Conservation (phyloP, 2,888 invertebrate genomes). For the Sphaeridia pumilis region DNA sequence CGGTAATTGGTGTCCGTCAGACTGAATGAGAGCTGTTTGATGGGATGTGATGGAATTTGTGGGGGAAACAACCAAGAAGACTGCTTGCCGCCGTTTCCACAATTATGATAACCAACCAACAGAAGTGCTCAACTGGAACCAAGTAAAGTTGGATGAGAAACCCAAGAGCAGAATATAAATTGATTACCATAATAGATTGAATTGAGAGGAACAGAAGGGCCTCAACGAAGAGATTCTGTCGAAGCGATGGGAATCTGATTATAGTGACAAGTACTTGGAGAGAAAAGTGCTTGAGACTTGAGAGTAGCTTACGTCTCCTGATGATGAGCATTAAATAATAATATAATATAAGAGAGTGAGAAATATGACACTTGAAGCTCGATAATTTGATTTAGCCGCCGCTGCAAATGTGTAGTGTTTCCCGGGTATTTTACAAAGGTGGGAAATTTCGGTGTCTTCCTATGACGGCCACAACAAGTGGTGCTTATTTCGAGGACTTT, state of each 20-base stretch:
- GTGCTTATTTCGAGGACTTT: neutral
- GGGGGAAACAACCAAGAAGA: constrained; percentile 18
- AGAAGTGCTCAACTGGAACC: no score
- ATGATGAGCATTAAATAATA: constrained; percentile 22
- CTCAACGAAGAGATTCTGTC: neutral
- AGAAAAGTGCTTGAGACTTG: no score
- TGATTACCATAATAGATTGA: constrained; percentile 26
- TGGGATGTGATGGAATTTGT: neutral
- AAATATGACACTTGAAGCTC: constrained; percentile 32
- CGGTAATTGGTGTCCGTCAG: no score
- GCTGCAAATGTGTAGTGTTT: no score
- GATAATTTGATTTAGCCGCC: constrained; percentile 23
- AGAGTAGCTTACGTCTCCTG: no score
- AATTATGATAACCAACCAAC: constrained; percentile 15
- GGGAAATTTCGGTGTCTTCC: neutral
- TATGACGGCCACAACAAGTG: neutral
- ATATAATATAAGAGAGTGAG: constrained; percentile 33
- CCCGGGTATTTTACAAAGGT: no score
- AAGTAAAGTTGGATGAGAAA: neutral
- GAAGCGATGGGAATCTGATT: neutral
- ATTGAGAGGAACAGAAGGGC: constrained; percentile 10
- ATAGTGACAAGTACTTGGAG: no score
- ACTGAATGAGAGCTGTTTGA: no score
- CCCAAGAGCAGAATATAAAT: neutral
- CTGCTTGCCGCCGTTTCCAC: constrained; percentile 32